Evolutionary conservation across 2,888 invertebrate genomes (phyloP), one percentile per base, ranked within the genome.

Genomic region (Amphipyra tragopoginis): DNA sequence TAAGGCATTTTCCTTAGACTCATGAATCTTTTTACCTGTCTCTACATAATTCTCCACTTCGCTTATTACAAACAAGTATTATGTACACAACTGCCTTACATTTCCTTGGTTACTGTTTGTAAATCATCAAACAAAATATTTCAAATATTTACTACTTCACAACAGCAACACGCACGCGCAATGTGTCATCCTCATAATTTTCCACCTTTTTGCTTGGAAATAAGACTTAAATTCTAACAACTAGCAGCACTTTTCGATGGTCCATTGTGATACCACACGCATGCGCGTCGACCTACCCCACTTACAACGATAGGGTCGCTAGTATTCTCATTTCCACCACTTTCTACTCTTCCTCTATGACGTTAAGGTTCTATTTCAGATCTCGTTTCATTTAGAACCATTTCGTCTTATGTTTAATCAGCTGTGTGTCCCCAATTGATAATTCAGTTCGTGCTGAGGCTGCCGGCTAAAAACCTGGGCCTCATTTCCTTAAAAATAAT

Each of bases 401-500:
- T 91, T 88, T 68, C 70, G 77, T 80, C 82, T 75, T 84, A 77
- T 90, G 86, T 93, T 90, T 92, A 86, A 92, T 92, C 94, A 94
- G 94, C 93, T 94, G 94, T 90, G 84, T 85, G 87, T 75, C 87
- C 89, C 86, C 89, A 86, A 90, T 92, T 91, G 91, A 90, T 93
- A 93, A 93, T 93, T 93, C 86, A 93, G 93, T 93, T 91, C 90
- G 82, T 81, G 75, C 79, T 81, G 81, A 86, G 87, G 80, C 88
- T 86, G 86, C 91, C 90, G 91, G 86, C 83, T 81, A 56, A 74
- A 78, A 79, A 74, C 84, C 85, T 86, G 84, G 82, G 85, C 82
- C 81, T 77, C 73, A 67, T 80, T 67, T 73, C 72, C 68, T 69
- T 57, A 72, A 66, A 65, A 65, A 76, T 77, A 71, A 52, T 34